phyloP scores from a whole-genome alignment of 2,888 invertebrate species.

The Exephanes ischioxanthus region DNA sequence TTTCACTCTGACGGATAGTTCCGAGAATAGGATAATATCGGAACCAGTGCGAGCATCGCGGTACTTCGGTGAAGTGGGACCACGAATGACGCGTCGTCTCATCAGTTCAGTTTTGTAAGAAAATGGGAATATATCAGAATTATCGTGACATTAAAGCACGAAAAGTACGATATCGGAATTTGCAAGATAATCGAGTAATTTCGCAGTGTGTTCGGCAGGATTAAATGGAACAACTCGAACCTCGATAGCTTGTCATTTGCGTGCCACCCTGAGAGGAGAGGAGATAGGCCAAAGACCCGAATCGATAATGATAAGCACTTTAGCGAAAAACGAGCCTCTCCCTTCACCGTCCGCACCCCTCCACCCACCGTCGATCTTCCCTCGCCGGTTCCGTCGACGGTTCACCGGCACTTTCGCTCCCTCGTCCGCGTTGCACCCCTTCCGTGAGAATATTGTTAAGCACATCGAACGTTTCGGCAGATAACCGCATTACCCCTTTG shows the following conservation, averaged over 20 bases:
- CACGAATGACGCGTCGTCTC: background rate
- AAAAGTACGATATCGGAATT: background rate
- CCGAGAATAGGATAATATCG: no score
- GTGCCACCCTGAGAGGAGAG: conserved; percentile 44
- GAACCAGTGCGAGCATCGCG: no score
- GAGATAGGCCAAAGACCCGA: conserved; percentile 64
- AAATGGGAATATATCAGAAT: background rate
- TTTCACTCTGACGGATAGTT: no score
- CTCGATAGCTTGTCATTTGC: conserved; percentile 59
- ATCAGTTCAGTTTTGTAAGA: background rate
- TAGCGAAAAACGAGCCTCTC: conserved; percentile 76
- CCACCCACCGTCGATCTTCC: conserved; percentile 41
- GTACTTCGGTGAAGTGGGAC: no score
- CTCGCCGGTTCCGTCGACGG: conserved; percentile 12
- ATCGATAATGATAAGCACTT: conserved; percentile 82
- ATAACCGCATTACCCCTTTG: conserved; percentile 80
- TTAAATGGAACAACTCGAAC: conserved; percentile 41
- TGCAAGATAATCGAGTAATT: background rate
- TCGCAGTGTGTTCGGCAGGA: conserved; percentile 14
- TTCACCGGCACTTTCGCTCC: conserved; percentile 54
- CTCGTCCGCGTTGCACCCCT: conserved; percentile 62
- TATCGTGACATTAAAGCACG: background rate
- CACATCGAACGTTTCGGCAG: conserved; percentile 79
- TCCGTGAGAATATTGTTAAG: conserved; percentile 78
- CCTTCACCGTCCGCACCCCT: conserved; percentile 62